A percentile compares a stretch with the other conserved stretches of the same genome.
These are phyloP conservation scores for Ianthella basta DNA, from an alignment of 37 sponge, comb jelly and placozoan genomes.

Conservation along the genomic window DNA sequence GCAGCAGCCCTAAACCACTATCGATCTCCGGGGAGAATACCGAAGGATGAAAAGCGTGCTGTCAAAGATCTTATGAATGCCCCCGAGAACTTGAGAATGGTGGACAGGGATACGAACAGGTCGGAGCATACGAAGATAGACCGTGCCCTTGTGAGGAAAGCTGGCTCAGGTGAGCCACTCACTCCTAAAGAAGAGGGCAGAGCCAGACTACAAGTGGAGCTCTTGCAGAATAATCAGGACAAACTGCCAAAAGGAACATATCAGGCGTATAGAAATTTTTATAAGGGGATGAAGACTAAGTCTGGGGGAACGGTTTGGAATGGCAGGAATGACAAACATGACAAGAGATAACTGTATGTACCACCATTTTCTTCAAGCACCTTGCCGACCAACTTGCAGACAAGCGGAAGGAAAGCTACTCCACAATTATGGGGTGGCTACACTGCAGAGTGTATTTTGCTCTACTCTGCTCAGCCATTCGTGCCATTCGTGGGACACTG, in stretches of 20 bases:
- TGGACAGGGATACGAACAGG: too few species aligned
- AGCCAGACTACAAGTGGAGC: not conserved
- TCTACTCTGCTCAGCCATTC: not conserved
- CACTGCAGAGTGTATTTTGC: not conserved
- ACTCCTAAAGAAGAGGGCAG: not conserved
- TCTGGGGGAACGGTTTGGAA: not conserved
- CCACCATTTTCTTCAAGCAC: not conserved
- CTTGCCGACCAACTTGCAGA: not conserved
- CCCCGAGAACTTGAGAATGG: too few species aligned
- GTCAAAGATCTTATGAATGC: too few species aligned
- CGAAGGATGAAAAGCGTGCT: too few species aligned
- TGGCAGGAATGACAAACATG: not conserved
- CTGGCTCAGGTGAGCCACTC: not conserved
- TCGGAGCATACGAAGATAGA: too few species aligned
- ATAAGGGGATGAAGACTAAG: not conserved
- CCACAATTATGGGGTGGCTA: not conserved
- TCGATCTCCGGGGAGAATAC: too few species aligned
- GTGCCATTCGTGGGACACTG: slow-evolving; percentile 11
- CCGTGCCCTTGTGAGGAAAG: not conserved
- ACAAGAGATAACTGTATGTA: not conserved
- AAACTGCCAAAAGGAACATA: not conserved
- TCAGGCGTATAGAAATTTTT: not conserved
- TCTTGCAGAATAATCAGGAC: not conserved
- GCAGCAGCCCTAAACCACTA: too few species aligned
- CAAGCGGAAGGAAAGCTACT: not conserved